Evolutionary conservation across 2,888 invertebrate genomes (phyloP).

Genomic region (Lepidocyrtinus sp.): DNA sequence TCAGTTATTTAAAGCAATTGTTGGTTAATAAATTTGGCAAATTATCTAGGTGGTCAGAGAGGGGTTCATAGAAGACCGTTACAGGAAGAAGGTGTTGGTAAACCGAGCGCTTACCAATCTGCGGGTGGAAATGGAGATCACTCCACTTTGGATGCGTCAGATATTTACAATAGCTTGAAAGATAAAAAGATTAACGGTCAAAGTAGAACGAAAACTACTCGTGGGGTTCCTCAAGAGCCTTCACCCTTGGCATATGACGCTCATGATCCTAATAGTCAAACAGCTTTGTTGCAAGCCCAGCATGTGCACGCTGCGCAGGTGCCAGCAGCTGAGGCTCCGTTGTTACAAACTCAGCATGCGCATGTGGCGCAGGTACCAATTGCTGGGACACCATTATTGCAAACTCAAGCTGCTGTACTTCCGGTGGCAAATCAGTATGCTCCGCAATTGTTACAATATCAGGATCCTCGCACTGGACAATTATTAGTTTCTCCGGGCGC

Average conservation of each 20-base stretch:
- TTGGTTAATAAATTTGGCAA: not conserved
- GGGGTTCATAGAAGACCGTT: slow-evolving; percentile 10
- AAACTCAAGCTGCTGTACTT: not conserved
- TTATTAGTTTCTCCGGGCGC: not conserved
- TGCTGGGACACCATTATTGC: not conserved
- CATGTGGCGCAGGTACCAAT: not conserved
- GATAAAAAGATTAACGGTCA: slow-evolving; percentile 9
- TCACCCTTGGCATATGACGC: not conserved
- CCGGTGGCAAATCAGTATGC: not conserved
- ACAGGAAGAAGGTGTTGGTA: slow-evolving; percentile 22
- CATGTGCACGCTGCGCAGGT: not conserved
- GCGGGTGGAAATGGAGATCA: slow-evolving; percentile 20
- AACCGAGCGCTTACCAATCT: slow-evolving; percentile 23
- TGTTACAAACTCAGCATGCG: not conserved
- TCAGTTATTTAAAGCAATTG: slow-evolving; percentile 2
- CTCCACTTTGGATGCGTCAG: slow-evolving; percentile 19
- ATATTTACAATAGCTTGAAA: slow-evolving; percentile 24
- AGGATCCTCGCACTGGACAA: slow-evolving; percentile 22
- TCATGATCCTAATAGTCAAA: not conserved
- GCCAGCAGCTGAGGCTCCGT: slow-evolving; percentile 13
- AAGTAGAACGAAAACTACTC: not conserved
- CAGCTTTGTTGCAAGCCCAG: not conserved
- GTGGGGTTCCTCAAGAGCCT: not conserved
- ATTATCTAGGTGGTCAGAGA: not conserved
- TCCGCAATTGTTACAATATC: slow-evolving; percentile 12